Base-by-base conservation (phyloP, 2,888 invertebrate genomes). In the Bombyx huttoni region DNA sequence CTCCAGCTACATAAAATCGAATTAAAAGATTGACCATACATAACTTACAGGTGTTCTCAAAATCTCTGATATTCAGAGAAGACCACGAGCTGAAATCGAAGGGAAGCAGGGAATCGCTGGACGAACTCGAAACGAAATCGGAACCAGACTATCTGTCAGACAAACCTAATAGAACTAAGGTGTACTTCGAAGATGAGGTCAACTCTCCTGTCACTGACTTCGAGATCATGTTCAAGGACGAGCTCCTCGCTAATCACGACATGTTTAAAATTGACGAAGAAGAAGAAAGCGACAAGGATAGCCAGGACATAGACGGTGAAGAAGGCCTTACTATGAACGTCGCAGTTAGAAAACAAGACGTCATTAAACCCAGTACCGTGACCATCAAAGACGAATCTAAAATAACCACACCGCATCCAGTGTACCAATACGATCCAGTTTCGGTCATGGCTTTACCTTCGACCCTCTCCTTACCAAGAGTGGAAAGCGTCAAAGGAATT, bases 151-250 rank as follows among this genome's bases (percentile, higher is more conserved):
- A 82, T 47, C 56, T 80, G 13, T 77, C 75, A 1, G 85, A 82
- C 47, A 80, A 74, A 60, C 86, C 87, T 0, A 87, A 84, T 53
- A 68, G 89, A 56, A 86, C 86, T 14, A 87, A 87, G 61, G 89
- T 89, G 0, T 86, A 89, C 59, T 89, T 89, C 56, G 88, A 88
- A 67, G 89, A 89, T 45, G 88, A 89, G 68, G 80, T 87, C 0
- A 80, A 89, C 51, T 85, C 86, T 0, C 87, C 86, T 0, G 82
- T 89, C 3, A 87, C 89, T 1, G 89, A 89, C 66, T 89, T 89
- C 51, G 89, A 89, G 70, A 89, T 89, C 1, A 89, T 89, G 89
- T 89, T 89, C 65, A 88, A 89, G 71, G 89, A 89, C 56, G 89
- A 89, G 67, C 71, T 89, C 0, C 55, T 79, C 2, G 68, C 77